These are phyloP conservation scores for Apodemia hepburni DNA, from an alignment of 2,888 invertebrate genomes.

Conservation along the genomic window DNA sequence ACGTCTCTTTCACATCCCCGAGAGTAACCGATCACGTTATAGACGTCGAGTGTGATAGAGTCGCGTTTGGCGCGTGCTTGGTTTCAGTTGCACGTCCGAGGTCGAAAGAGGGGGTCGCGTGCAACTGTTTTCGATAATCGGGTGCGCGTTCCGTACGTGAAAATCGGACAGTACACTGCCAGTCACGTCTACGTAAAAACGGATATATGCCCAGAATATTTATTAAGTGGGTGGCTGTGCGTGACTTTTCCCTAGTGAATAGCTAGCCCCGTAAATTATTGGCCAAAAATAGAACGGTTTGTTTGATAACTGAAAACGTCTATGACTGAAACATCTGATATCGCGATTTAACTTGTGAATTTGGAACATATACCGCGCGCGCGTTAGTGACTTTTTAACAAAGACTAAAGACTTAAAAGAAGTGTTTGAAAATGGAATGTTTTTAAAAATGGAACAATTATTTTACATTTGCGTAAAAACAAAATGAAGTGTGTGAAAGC, in stretches of 20 bases:
- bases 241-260: conserved; percentile 77
- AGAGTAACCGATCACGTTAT: conserved; percentile 49
- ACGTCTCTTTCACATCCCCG: conserved; percentile 57
- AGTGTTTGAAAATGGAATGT: conserved; percentile 23
- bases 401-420: conserved; percentile 19
- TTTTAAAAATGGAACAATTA: conserved; percentile 43
- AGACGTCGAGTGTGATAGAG: conserved; percentile 72
- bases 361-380: conserved; percentile 30
- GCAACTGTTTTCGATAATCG: conserved; percentile 80
- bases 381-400: conserved; percentile 27
- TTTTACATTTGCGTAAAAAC: conserved; percentile 42
- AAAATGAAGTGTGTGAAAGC: conserved; percentile 35
- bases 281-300: conserved; percentile 62
- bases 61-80: conserved; percentile 76
- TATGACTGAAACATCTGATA: conserved; percentile 40
- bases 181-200: conserved; percentile 80
- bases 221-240: conserved; percentile 80
- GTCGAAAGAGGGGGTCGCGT: conserved; percentile 76
- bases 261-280: conserved; percentile 70
- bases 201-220: conserved; percentile 83
- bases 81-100: conserved; percentile 77
- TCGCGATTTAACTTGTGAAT: conserved; percentile 26
- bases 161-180: conserved; percentile 74
- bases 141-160: conserved; percentile 78
- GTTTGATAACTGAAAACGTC: conserved; percentile 67